Percentiles rank a stretch among this genome's conserved stretches.
These are phyloP conservation scores for Monomorium pharaonis DNA, from an alignment of 1,140 invertebrate genomes.

Conservation along the genomic window DNA sequence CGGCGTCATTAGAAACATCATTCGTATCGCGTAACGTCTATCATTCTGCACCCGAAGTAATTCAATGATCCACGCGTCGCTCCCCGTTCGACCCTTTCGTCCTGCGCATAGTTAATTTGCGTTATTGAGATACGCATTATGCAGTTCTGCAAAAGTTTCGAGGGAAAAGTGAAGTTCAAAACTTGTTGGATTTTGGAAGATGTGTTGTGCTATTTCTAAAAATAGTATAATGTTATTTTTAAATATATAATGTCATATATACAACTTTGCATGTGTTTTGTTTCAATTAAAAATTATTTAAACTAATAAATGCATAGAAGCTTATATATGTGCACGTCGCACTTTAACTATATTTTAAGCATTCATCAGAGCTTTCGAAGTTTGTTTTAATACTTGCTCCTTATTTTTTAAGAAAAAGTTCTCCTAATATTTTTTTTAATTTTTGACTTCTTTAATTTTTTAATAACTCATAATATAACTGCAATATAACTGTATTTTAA, in stretches of 20 bases:
- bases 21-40: conserved; percentile 49
- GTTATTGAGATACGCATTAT: conserved; percentile 6
- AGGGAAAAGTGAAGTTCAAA: background rate
- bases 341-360: background rate
- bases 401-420: too few species aligned
- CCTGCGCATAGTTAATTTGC: conserved; percentile 8
- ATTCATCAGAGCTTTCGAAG: background rate
- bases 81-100: conserved; percentile 18
- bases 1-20: conserved; percentile 70
- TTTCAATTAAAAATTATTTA: background rate
- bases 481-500: background rate
- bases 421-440: too few species aligned
- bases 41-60: conserved; percentile 27
- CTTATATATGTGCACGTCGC: background rate
- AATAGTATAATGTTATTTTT: background rate
- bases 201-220: background rate
- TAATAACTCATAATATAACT: background rate
- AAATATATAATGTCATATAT: background rate
- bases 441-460: background rate
- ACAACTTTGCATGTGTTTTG: background rate
- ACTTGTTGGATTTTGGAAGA: background rate
- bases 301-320: background rate
- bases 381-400: background rate
- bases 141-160: background rate
- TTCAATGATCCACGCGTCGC: conserved; percentile 47